These are phyloP conservation scores for Epizoanthus ramosus DNA, from an alignment of 92 coral and sea anemone genomes.

Conservation along the genomic window DNA sequence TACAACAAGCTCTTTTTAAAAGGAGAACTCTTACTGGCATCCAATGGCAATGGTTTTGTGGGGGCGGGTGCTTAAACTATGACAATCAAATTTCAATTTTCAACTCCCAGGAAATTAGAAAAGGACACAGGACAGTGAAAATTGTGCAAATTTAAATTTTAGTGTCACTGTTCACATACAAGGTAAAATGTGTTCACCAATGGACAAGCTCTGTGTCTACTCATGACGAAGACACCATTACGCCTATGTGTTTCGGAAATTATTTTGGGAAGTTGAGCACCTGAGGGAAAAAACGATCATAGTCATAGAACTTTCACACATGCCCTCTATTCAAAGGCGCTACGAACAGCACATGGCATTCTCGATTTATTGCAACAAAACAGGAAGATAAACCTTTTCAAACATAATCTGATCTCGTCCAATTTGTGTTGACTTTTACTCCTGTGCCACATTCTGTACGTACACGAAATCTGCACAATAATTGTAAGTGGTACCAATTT, in stretches of 20 bases:
- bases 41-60: slow-evolving; percentile 14
- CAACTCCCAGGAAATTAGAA: slow-evolving; percentile 13
- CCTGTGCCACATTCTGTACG: neutral
- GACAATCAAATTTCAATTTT: neutral
- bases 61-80: slow-evolving; percentile 28
- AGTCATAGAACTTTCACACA: slow-evolving; percentile 19
- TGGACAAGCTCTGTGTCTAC: too few relatives aligned
- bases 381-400: slow-evolving; percentile 22
- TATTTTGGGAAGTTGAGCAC: slow-evolving; percentile 3
- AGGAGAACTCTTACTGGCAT: neutral
- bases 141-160: neutral
- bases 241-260: neutral
- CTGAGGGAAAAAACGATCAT: neutral
- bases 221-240: neutral
- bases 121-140: neutral
- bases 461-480: slow-evolving; percentile 25
- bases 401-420: slow-evolving; percentile 2
- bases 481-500: slow-evolving; percentile 15
- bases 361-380: slow-evolving; percentile 29
- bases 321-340: slow-evolving; percentile 35
- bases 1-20: neutral
- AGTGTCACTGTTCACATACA: neutral
- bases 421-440: slow-evolving; percentile 30
- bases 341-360: slow-evolving; percentile 34
- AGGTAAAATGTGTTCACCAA: too few relatives aligned